phyloP scores from a whole-genome alignment of 2,797 vertebrate species.

The Lophotriccus pileatus region DNA sequence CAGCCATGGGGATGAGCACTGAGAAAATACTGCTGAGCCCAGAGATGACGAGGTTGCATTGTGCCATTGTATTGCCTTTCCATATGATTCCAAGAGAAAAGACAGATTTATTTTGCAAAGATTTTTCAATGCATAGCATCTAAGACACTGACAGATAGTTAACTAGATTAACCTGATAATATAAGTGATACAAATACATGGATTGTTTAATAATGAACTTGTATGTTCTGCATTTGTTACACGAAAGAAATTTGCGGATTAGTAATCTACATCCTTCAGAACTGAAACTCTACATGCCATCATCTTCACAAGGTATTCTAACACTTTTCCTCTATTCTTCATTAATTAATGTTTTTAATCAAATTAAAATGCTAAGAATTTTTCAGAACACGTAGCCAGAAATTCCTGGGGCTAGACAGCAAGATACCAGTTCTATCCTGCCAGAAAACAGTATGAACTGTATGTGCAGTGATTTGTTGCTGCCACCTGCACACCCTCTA shows the following conservation, averaged over 20 bases:
- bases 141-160: background rate
- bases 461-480: background rate
- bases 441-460: background rate
- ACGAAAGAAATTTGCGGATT: background rate
- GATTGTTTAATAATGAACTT: background rate
- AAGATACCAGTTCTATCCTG: background rate
- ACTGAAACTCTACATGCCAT: background rate
- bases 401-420: background rate
- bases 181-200: background rate
- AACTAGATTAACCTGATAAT: background rate
- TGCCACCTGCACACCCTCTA: slow-evolving; percentile 54
- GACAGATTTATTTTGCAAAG: background rate
- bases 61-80: background rate
- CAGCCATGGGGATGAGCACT: background rate
- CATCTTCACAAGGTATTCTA: background rate
- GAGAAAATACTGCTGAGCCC: background rate
- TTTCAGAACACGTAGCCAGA: background rate
- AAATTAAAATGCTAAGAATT: background rate
- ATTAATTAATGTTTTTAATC: background rate
- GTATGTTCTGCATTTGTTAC: background rate
- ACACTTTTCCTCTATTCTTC: background rate
- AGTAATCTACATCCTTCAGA: background rate
- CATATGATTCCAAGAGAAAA: background rate
- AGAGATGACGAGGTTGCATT: background rate
- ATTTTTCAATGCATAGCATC: background rate